phyloP scores from a whole-genome alignment of 2,113 vertebrate species.

The Ifrita kowaldi region DNA sequence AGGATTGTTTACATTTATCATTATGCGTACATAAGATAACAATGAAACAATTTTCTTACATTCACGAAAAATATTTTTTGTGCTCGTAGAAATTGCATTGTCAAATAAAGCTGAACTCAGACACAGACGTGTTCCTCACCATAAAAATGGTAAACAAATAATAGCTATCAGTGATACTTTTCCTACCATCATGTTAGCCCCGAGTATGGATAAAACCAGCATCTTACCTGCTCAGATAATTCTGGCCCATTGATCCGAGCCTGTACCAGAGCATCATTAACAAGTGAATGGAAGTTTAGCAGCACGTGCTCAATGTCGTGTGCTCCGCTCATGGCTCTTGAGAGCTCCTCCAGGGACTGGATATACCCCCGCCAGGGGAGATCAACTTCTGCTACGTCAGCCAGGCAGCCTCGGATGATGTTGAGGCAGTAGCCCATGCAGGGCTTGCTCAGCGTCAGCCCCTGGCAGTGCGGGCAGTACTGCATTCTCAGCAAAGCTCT shows the following conservation, averaged over 20 bases:
- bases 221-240: constrained; percentile 78
- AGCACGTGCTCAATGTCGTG: constrained; percentile 79
- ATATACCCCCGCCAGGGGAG: constrained; percentile 82
- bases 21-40: neutral
- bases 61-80: neutral
- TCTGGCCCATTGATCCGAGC: constrained; percentile 64
- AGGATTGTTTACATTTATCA: neutral
- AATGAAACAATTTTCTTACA: neutral
- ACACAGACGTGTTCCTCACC: neutral
- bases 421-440: constrained; percentile 92
- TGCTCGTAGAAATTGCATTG: neutral
- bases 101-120: neutral
- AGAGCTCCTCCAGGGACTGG: constrained; percentile 81
- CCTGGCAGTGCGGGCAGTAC: constrained; percentile 86
- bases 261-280: constrained; percentile 77
- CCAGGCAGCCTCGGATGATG: constrained; percentile 83
- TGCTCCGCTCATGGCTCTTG: constrained; percentile 70
- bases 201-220: rapidly evolving
- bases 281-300: constrained; percentile 74
- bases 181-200: neutral
- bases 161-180: neutral
- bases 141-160: neutral
- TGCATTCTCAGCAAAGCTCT: constrained; percentile 83
- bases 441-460: constrained; percentile 77
- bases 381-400: constrained; percentile 83